Base-by-base conservation (phyloP, 2,797 vertebrate species). In the Neostethus bicornis region DNA sequence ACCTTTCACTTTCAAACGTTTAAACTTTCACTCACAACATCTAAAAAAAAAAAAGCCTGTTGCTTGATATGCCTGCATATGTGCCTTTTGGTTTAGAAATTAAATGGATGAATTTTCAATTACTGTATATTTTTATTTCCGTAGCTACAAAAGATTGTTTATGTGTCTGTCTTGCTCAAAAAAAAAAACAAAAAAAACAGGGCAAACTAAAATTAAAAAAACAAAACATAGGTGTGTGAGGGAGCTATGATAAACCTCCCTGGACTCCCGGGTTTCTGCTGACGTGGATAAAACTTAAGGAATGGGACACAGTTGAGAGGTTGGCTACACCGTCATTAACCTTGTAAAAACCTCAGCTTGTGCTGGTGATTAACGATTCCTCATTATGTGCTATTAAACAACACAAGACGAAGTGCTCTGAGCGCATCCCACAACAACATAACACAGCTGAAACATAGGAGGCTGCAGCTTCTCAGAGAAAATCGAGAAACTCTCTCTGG, bases 311-410 rank as follows among this genome's bases (percentile, higher is more conserved):
- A 71, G 67, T 67, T 2, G 68, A 87, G 83, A 84, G 70, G 75
- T 63, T 26, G 49, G 59, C 75, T 56, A 54, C 44, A 20, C 62
- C 45, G 29, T 79, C 83, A 78, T 90, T 91, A 90, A 90, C 89
- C 85, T 91, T 89, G 84, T 75, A 78, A 74, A n/a, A 85, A 70
- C 77, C 83, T 58, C 79, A 59, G 66, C 73, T 75, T 54, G 67
- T 26, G 24, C 64, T n/a, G 37, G 74, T 88, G 88, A 91, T 91
- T 88, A 90, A 90, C 70, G 74, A 69, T 74, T 11, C 19, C 52
- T 78, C 69, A 87, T 91, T 89, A 90, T 64, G 73, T 39, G 58
- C 81, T 49, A 77, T 85, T 87, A 87, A 75, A 77, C 77, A 55
- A 56, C 38, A 58, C 61, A 70, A 44, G 56, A 41, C 57, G 60